Conservation (phyloP, 1,140 invertebrate species). For the Camponotus floridanus region DNA sequence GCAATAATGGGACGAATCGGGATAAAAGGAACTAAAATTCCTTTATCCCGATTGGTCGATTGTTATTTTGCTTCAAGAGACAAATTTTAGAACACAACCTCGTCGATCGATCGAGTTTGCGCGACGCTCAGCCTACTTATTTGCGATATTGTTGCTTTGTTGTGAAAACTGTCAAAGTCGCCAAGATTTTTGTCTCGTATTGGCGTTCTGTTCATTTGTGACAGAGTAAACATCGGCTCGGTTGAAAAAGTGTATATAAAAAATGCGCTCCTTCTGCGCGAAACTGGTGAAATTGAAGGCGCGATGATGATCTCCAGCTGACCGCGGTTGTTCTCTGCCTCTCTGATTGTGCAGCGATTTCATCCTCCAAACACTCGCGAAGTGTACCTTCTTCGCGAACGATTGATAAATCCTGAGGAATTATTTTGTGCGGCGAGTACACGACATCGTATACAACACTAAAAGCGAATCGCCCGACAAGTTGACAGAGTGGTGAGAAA, state of each 20-base stretch:
- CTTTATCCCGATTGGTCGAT: neutral
- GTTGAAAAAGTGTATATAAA: neutral
- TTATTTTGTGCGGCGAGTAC: too few relatives aligned
- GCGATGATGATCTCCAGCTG: slow-evolving; percentile 5
- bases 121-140: slow-evolving; percentile 1
- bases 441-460: neutral
- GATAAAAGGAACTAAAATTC: too few relatives aligned
- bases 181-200: neutral
- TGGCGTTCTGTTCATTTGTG: neutral
- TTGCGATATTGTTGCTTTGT: slow-evolving; percentile 24
- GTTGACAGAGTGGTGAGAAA: neutral
- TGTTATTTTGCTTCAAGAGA: neutral
- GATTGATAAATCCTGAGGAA: neutral
- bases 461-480: neutral
- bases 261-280: neutral
- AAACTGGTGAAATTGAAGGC: neutral
- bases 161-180: slow-evolving; percentile 38
- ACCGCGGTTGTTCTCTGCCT: neutral
- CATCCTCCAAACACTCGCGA: neutral
- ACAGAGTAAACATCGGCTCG: neutral
- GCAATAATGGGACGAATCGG: neutral
- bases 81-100: neutral
- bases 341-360: neutral
- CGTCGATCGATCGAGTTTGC: neutral
- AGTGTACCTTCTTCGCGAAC: neutral